These are phyloP conservation scores for Epirrhoe tristata DNA, from an alignment of 2,888 invertebrate species.

Conservation along the genomic window DNA sequence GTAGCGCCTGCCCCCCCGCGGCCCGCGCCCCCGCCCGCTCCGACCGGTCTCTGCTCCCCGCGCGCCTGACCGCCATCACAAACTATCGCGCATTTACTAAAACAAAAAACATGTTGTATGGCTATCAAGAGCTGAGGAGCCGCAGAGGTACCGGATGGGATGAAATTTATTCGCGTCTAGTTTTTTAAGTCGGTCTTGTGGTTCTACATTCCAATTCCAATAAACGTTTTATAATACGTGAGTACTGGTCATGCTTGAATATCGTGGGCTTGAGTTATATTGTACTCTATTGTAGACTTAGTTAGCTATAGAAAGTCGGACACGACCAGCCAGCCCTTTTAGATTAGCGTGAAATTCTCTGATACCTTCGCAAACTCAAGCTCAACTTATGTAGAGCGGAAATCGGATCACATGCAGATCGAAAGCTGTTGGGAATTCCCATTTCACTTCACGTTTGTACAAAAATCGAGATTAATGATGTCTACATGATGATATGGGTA, in stretches of 20 bases:
- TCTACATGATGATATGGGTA: background rate
- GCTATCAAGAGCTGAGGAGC: constrained; percentile 80
- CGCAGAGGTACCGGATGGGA: constrained; percentile 83
- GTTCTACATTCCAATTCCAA: constrained; percentile 80
- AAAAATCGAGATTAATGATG: background rate
- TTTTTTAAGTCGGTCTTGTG: constrained; percentile 72
- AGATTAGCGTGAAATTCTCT: constrained; percentile 6
- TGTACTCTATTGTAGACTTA: constrained; percentile 5
- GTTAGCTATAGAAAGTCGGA: background rate
- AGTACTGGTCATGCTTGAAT: constrained; percentile 39
- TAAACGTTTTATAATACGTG: constrained; percentile 63
- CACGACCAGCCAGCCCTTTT: constrained; percentile 6
- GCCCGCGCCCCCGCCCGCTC: constrained; percentile 55
- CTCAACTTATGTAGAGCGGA: constrained; percentile 2
- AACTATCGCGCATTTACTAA: constrained; percentile 82
- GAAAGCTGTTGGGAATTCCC: constrained; percentile 3
- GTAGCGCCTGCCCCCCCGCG: constrained; percentile 74
- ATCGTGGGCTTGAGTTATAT: constrained; percentile 22
- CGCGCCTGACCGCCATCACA: constrained; percentile 74
- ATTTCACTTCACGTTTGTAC: background rate
- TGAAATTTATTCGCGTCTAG: constrained; percentile 83
- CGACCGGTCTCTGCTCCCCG: constrained; percentile 71
- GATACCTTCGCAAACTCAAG: constrained; percentile 6
- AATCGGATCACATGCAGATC: background rate
- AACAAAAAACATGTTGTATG: constrained; percentile 83